Conservation (phyloP, 2,888 invertebrate species). For the Nomada ruficornis region DNA sequence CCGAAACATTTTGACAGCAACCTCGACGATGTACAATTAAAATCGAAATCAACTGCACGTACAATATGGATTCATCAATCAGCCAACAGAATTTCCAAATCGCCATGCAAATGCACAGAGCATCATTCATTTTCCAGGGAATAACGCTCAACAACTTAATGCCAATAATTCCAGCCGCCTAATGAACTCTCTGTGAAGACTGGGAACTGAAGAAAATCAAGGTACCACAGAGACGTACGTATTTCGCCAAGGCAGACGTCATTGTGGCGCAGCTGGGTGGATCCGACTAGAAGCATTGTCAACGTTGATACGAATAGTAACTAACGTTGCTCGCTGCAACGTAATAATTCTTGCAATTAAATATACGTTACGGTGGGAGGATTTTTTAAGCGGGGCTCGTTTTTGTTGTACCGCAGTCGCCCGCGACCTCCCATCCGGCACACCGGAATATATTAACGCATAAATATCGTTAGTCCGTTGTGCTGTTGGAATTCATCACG, state of each 20-base stretch:
- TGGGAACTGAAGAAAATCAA: not conserved
- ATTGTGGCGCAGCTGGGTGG: constrained; percentile 27
- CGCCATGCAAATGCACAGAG: too few relatives aligned
- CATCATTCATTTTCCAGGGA: too few relatives aligned
- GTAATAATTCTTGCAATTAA: constrained; percentile 66
- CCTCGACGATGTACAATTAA: too few relatives aligned
- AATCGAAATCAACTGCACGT: not conserved
- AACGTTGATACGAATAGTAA: constrained; percentile 44
- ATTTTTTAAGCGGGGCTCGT: constrained; percentile 39
- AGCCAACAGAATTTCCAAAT: too few relatives aligned
- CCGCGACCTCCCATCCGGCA: not conserved
- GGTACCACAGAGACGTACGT: constrained; percentile 1
- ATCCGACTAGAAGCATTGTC: constrained; percentile 30
- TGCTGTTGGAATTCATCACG: constrained; percentile 53
- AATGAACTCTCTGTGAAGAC: not conserved
- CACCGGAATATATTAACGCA: constrained; percentile 51
- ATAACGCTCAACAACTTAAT: not conserved
- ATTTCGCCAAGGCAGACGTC: constrained; percentile 24
- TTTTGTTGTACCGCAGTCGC: constrained; percentile 27
- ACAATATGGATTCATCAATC: too few relatives aligned
- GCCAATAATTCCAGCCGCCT: not conserved
- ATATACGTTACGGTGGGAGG: constrained; percentile 44
- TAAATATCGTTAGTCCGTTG: constrained; percentile 52
- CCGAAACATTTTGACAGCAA: too few relatives aligned
- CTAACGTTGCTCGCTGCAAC: constrained; percentile 28